Base-by-base conservation (phyloP, 2,797 vertebrate species). In the Malacoctenus gilli region DNA sequence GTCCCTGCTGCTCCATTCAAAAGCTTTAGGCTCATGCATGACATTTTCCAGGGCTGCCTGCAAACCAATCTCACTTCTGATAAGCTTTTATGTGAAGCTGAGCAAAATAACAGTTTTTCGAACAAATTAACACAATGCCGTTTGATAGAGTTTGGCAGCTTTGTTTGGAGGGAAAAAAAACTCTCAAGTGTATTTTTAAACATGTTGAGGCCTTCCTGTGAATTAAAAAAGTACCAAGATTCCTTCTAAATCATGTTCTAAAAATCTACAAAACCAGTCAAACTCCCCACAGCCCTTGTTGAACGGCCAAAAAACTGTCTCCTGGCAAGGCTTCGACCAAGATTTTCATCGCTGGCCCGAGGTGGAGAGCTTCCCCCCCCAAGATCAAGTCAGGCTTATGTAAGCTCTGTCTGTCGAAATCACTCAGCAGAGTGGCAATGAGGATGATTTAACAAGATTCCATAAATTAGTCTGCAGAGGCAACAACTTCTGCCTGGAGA, bases 381-480 rank as follows among this genome's bases (percentile, higher is more conserved):
- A 21, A 34, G 25, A 28, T 46, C 67, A 66, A 63, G 44, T 41
- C 55, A 43, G 31, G 40, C 14, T 62, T 58, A 53, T 13, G 12
- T 36, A 39, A 62, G n/a, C 28, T 20, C 34, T 36, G 36, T 68
- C 67, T 32, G 35, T 60, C 42, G 37, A 25, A 61, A 64, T 68
- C 59, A 55, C 10, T 53, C 28, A 34, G 62, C 51, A 34, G 25
- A 67, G 44, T 47, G 54, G 41, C 44, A 71, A 61, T 72, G 68
- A 51, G 43, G 47, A 64, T 65, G 22, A 72, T 75, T 79, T 65
- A 61, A 72, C 68, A 55, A 61, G 56, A 61, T 47, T 59, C 56
- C 48, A 65, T 75, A 55, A 72, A 68, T 75, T 61, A 75, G 51
- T 39, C 67, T 46, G 51, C 59, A 57, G 36, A 69, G 66, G 61